Evolutionary conservation across 1,140 invertebrate genomes (phyloP).

Genomic region (Theocolax elegans): DNA sequence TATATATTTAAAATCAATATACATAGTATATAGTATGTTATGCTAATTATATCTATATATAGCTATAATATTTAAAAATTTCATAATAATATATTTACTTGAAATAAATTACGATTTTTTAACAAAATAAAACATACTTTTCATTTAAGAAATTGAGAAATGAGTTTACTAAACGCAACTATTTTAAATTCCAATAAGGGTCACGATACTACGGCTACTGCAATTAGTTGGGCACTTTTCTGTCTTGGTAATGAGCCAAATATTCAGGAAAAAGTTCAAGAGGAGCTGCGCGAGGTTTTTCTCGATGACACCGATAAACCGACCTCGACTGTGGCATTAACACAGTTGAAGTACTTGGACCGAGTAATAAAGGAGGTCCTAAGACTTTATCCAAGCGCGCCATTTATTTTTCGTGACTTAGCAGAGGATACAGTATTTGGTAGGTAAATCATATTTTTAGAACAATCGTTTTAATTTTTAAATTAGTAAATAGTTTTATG

Average conservation of each 20-base stretch:
- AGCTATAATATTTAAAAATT: no score
- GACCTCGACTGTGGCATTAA: slow-evolving; percentile 63
- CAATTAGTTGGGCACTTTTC: slow-evolving; percentile 66
- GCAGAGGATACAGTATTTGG: slow-evolving; percentile 60
- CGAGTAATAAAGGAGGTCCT: slow-evolving; percentile 74
- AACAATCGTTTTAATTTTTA: slow-evolving; percentile 52
- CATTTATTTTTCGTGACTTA: slow-evolving; percentile 66
- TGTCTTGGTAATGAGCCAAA: slow-evolving; percentile 67
- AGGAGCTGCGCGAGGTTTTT: slow-evolving; percentile 73
- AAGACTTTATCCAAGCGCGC: slow-evolving; percentile 73
- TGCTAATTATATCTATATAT: no score
- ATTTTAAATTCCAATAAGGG: slow-evolving; percentile 63
- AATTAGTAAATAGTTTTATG: no score
- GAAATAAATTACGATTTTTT: no score
- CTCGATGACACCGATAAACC: slow-evolving; percentile 55
- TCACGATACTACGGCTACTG: slow-evolving; percentile 75
- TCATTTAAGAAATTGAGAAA: no score
- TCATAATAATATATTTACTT: no score
- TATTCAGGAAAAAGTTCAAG: slow-evolving; percentile 72
- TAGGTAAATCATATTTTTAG: slow-evolving; percentile 39
- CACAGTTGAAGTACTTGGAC: slow-evolving; percentile 72
- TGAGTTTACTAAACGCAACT: no score
- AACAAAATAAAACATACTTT: no score
- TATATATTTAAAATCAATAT: no score
- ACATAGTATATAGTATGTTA: no score